These are phyloP conservation scores for Crotalus helleri DNA, from an alignment of 2,113 vertebrate species.

Conservation along the genomic window DNA sequence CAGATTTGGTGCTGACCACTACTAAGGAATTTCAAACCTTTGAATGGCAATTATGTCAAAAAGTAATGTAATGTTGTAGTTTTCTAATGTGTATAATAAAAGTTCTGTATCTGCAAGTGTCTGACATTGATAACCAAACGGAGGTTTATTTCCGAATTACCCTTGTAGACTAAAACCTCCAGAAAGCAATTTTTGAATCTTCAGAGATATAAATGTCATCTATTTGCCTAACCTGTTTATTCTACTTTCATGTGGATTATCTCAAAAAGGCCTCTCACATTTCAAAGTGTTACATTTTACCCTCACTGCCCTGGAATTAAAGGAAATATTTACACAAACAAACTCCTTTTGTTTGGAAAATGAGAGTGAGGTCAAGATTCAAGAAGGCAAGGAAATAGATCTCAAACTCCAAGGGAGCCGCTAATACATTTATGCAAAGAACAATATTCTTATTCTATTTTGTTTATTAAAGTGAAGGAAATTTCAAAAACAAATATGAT, in stretches of 20 bases:
- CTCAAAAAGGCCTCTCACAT: background rate
- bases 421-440: background rate
- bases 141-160: too few species aligned
- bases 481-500: background rate
- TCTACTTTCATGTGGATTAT: background rate
- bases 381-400: background rate
- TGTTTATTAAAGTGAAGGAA: background rate
- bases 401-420: background rate
- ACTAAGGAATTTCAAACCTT: too few species aligned
- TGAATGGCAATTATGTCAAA: too few species aligned
- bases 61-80: too few species aligned
- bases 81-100: too few species aligned
- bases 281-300: background rate
- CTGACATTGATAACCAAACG: too few species aligned
- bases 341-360: background rate
- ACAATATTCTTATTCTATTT: background rate
- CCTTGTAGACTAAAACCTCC: background rate
- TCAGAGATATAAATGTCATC: background rate
- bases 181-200: background rate
- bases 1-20: too few species aligned
- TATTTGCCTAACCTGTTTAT: background rate
- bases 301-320: background rate
- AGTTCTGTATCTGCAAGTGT: too few species aligned
- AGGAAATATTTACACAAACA: background rate
- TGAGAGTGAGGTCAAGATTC: background rate